Conservation (phyloP, 2,113 vertebrate species). For the Columbina picui region DNA sequence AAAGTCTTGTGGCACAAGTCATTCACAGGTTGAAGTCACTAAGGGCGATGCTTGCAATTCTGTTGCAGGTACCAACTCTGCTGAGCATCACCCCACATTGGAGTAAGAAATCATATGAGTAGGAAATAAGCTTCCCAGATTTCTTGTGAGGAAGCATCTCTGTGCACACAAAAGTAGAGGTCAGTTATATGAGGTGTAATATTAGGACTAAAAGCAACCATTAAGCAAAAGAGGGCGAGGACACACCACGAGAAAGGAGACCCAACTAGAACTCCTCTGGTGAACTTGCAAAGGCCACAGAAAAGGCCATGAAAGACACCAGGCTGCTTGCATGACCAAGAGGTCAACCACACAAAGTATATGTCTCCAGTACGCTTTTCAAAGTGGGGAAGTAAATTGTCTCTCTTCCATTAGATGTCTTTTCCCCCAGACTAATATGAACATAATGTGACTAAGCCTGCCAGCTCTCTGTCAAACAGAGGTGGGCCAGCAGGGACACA, state of each 20-base stretch:
- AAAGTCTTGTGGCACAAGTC: not conserved
- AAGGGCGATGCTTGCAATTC: not conserved
- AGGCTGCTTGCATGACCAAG: not conserved
- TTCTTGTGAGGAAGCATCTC: not conserved
- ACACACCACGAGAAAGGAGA: not conserved
- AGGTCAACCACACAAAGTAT: not conserved
- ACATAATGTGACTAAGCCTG: not conserved
- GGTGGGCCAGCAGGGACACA: not conserved
- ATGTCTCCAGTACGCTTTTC: not conserved
- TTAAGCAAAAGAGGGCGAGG: not conserved
- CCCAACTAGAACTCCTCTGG: not conserved
- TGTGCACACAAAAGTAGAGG: not conserved
- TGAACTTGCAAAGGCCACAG: not conserved
- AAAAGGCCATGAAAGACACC: not conserved
- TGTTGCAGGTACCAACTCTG: not conserved
- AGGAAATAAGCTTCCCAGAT: not conserved
- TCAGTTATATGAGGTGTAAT: rapidly evolving
- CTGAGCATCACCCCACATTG: not conserved
- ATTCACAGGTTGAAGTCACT: not conserved
- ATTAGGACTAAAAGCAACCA: not conserved
- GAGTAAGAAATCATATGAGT: not conserved
- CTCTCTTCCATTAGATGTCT: not conserved
- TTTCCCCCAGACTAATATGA: not conserved
- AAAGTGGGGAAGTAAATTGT: not conserved
- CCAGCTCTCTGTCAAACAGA: not conserved